Base-by-base conservation (phyloP, 2,113 vertebrate species). In the Centrocercus urophasianus region DNA sequence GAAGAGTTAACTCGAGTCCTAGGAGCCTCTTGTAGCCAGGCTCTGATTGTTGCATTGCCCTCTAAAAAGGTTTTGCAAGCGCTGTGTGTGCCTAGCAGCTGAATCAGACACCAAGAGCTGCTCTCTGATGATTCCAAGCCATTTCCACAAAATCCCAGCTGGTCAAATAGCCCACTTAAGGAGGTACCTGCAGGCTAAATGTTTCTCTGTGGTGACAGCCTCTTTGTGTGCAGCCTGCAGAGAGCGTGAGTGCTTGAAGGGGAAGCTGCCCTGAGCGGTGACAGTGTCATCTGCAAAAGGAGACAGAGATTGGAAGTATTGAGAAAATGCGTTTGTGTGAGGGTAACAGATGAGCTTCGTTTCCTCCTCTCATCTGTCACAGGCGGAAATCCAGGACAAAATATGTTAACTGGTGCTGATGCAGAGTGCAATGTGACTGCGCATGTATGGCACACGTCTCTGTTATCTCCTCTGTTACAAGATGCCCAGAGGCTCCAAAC, bases 161-260 rank as follows among this genome's bases (percentile, higher is more conserved):
- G 87, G 50, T 77, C 60, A 89, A 78, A 89, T 61, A 88, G 82
- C 79, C 57, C 83, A 48, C 76, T 95, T 90, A 72, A 78, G 48
- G 64, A 90, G 19, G 73, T 84, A 89, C 86, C 89, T 83, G 74
- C 27, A 2, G 80, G 88, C 87, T 90, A 64, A 89, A 88, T 67
- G 65, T 86, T 76, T 7, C 30, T 91, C 52, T 77, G 52, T 45
- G 32, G 40, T 50, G 89, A 11, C 25, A 36, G 32, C 30, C 34
- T 63, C 10, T 86, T 82, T 89, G 70, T 79, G 70, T 50, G 85
- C 56, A 83, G 73, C 43, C 67, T 75, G 70, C 79, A 70, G 90
- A 61, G 43, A 65, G 73, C 83, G 66, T 65, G 42, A 73, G 79
- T 8, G 25, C 66, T 93, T 76, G 21, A 63, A 88, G 56, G 50